phyloP scores from a whole-genome alignment of 2,888 invertebrate species.

The Phortica magna region DNA sequence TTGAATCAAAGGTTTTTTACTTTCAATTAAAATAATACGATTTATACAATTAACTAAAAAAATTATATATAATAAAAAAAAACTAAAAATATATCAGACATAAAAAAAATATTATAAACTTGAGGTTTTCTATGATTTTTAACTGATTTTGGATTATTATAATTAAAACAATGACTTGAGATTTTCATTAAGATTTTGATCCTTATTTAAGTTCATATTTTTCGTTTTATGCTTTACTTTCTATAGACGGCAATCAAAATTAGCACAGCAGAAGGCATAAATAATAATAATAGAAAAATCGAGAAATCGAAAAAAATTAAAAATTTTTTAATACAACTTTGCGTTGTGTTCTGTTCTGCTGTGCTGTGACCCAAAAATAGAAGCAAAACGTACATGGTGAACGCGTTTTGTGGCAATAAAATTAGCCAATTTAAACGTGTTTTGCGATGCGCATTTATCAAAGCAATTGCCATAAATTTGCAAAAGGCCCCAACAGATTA shows the following conservation, averaged over 20 bases:
- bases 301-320: background rate
- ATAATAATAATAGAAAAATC: background rate
- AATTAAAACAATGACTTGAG: no score
- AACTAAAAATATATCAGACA: no score
- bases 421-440: slow-evolving; percentile 12
- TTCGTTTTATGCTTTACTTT: no score
- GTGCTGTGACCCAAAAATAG: background rate
- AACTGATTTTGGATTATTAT: no score
- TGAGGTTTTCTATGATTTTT: no score
- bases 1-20: no score
- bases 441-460: slow-evolving; percentile 25
- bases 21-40: background rate
- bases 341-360: background rate
- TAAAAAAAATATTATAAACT: no score
- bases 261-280: background rate
- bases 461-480: slow-evolving; percentile 61
- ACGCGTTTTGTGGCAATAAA: slow-evolving; percentile 15
- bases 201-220: no score
- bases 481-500: slow-evolving; percentile 58
- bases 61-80: no score
- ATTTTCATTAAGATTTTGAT: no score
- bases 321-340: background rate
- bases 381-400: background rate
- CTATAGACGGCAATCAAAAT: background rate
- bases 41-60: no score